phyloP scores from a whole-genome alignment of 1,140 invertebrate species.

The Tigriopus japonicus region DNA sequence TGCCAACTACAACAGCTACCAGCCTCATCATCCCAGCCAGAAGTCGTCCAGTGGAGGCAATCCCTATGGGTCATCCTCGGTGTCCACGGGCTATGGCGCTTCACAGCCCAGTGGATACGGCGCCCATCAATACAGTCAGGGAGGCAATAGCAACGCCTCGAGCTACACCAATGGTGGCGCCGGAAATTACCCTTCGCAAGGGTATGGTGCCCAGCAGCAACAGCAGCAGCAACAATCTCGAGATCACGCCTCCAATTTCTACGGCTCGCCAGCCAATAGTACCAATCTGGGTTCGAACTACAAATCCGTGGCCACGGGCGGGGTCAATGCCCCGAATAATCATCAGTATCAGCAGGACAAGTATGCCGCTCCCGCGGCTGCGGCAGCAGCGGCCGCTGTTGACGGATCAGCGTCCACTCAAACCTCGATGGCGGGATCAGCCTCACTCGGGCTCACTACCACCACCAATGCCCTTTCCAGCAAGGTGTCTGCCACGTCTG shows the following conservation, averaged over 20 bases:
- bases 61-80: too few species aligned
- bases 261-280: too few species aligned
- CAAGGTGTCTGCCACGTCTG: constrained; percentile 9
- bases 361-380: not conserved
- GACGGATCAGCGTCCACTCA: not conserved
- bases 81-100: too few species aligned
- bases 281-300: not conserved
- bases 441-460: not conserved
- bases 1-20: not conserved
- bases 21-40: not conserved
- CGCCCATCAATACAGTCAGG: too few species aligned
- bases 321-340: not conserved
- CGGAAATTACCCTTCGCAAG: too few species aligned
- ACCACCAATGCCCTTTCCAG: constrained; percentile 8
- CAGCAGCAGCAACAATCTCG: not conserved
- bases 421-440: too few species aligned
- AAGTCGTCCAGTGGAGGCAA: not conserved
- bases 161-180: too few species aligned
- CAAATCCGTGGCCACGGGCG: not conserved
- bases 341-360: not conserved
- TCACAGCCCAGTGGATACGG: too few species aligned
- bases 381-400: not conserved
- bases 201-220: not conserved
- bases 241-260: not conserved
- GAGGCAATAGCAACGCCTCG: too few species aligned